These are phyloP conservation scores for Bedellia somnulentella DNA, from an alignment of 2,888 invertebrate species.

Conservation along the genomic window DNA sequence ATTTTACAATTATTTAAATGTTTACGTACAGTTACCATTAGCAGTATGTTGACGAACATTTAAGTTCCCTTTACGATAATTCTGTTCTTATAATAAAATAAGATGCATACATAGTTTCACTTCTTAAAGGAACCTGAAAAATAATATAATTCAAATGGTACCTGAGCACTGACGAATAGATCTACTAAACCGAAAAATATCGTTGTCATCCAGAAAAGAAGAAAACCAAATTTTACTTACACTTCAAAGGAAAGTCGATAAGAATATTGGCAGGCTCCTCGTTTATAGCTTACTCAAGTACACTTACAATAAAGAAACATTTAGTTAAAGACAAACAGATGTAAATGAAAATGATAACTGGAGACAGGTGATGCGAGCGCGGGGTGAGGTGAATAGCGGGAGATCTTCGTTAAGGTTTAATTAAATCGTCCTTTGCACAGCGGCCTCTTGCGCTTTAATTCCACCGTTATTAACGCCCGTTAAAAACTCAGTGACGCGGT, in stretches of 20 bases:
- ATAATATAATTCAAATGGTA: too few species aligned
- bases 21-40: too few species aligned
- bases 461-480: constrained; percentile 63
- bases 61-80: too few species aligned
- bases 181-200: constrained; percentile 18
- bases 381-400: constrained; percentile 17
- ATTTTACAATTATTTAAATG: too few species aligned
- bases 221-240: too few species aligned
- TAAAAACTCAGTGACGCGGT: constrained; percentile 47
- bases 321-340: constrained; percentile 20
- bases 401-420: constrained; percentile 58
- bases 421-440: constrained; percentile 49
- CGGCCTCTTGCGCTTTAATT: constrained; percentile 60
- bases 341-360: constrained; percentile 41
- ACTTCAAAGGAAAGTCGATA: not conserved
- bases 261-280: constrained; percentile 6
- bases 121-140: too few species aligned
- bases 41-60: too few species aligned
- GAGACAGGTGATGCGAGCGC: constrained; percentile 29
- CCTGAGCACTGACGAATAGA: too few species aligned
- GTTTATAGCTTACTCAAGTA: too few species aligned
- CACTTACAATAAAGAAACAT: too few species aligned
- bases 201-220: constrained; percentile 15
- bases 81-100: too few species aligned
- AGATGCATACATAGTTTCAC: too few species aligned